These are phyloP conservation scores for Cyanistes caeruleus DNA, from an alignment of 2,113 vertebrate genomes.

Conservation along the genomic window DNA sequence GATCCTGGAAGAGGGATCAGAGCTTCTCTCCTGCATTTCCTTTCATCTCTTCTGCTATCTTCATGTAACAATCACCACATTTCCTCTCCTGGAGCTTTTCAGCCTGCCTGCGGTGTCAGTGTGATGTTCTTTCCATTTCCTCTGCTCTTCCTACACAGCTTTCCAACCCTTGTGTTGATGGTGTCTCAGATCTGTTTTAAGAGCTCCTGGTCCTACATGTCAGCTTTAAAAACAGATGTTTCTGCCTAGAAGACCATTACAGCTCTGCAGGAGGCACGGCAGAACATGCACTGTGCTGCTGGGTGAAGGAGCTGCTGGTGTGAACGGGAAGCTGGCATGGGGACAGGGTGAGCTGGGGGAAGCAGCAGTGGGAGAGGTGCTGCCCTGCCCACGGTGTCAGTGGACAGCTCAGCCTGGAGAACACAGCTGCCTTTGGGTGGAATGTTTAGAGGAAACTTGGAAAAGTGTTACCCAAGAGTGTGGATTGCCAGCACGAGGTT, in stretches of 20 bases:
- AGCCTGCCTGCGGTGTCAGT: not conserved
- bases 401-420: not conserved
- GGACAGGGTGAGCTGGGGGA: not conserved
- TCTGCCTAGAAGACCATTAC: not conserved
- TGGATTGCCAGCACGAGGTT: not conserved
- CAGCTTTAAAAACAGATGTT: not conserved
- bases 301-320: accelerated
- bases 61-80: accelerated
- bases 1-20: not conserved
- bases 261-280: not conserved
- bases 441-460: not conserved
- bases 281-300: not conserved
- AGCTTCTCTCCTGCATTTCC: accelerated
- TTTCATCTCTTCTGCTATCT: not conserved
- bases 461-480: not conserved
- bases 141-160: not conserved
- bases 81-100: not conserved
- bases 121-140: not conserved
- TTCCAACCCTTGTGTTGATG: not conserved
- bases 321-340: not conserved
- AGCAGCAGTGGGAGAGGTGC: not conserved
- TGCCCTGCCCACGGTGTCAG: accelerated
- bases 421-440: not conserved
- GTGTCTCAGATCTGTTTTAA: not conserved
- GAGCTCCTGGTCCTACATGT: not conserved